These are phyloP conservation scores for Brachionus calyciflorus DNA, from an alignment of 1,140 invertebrate genomes.

Conservation along the genomic window DNA sequence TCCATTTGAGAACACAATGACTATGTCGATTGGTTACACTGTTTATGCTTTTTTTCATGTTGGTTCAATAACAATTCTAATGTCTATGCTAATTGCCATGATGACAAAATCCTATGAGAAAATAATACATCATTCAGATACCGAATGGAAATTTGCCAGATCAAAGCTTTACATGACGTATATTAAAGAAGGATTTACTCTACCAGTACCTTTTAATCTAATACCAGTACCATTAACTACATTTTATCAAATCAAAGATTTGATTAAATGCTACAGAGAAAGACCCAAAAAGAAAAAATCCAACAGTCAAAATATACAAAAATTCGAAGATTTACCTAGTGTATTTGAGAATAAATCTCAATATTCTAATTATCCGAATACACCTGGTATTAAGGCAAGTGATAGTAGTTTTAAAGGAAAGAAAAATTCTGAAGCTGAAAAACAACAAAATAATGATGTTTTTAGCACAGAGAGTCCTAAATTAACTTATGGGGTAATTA, in stretches of 20 bases:
- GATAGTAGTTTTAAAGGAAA: slow-evolving; percentile 5
- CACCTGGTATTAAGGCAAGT: background rate
- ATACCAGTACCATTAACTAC: slow-evolving; percentile 79
- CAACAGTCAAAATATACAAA: background rate
- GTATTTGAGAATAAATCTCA: slow-evolving; percentile 41
- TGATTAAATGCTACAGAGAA: background rate
- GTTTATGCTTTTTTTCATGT: slow-evolving; percentile 59
- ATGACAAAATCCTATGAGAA: slow-evolving; percentile 64
- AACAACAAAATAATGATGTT: background rate
- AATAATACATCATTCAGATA: slow-evolving; percentile 73
- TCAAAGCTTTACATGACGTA: slow-evolving; percentile 86
- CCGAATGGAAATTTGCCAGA: slow-evolving; percentile 86
- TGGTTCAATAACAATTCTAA: slow-evolving; percentile 62
- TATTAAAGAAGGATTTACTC: slow-evolving; percentile 78
- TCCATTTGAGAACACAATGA: slow-evolving; percentile 50
- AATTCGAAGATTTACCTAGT: slow-evolving; percentile 37
- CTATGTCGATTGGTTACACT: slow-evolving; percentile 55
- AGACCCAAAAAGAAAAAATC: background rate
- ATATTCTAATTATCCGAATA: background rate
- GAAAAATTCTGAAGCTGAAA: background rate
- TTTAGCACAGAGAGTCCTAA: background rate
- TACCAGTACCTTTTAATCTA: slow-evolving; percentile 83
- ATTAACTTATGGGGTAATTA: slow-evolving; percentile 39
- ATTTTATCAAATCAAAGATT: background rate
- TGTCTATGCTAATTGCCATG: slow-evolving; percentile 65